Evolutionary conservation across 2,888 invertebrate genomes (phyloP).

Genomic region (Pheosia gnoma): DNA sequence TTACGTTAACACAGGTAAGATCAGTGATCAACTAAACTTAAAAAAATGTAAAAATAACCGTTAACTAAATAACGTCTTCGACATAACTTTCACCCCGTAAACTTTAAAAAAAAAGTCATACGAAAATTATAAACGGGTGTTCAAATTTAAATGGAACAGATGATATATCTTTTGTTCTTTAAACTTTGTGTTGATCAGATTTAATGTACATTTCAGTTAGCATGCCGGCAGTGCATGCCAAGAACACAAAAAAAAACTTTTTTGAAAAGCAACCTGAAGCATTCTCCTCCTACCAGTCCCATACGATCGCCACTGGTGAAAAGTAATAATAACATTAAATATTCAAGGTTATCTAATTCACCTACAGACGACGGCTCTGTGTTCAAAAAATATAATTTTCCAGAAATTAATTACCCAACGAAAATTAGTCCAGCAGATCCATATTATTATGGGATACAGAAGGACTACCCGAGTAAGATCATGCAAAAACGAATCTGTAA

Average conservation of each 20-base stretch:
- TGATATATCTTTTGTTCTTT: too few relatives aligned
- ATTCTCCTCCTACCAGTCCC: conserved; percentile 9
- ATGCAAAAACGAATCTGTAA: conserved; percentile 3
- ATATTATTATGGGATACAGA: conserved; percentile 16
- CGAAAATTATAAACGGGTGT: too few relatives aligned
- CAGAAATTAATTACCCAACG: conserved; percentile 54
- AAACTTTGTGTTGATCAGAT: background rate
- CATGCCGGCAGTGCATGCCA: conserved; percentile 43
- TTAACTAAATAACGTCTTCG: too few relatives aligned
- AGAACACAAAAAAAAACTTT: conserved; percentile 36
- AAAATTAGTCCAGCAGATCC: conserved; percentile 21
- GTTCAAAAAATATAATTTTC: conserved; percentile 48
- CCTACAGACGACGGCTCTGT: conserved; percentile 21
- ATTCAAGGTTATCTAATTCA: conserved; percentile 17
- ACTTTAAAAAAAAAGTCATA: too few relatives aligned
- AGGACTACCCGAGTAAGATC: conserved; percentile 8
- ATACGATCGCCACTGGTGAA: conserved; percentile 3
- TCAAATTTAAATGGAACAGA: too few relatives aligned
- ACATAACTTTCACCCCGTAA: too few relatives aligned
- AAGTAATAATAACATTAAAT: conserved; percentile 12
- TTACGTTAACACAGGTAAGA: conserved; percentile 54
- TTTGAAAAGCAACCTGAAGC: conserved; percentile 24
- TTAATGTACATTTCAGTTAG: conserved; percentile 50
- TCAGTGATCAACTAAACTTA: background rate
- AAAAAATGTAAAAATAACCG: too few relatives aligned